phyloP scores from a whole-genome alignment of 1,140 invertebrate species.

The Drosophila sproati region DNA sequence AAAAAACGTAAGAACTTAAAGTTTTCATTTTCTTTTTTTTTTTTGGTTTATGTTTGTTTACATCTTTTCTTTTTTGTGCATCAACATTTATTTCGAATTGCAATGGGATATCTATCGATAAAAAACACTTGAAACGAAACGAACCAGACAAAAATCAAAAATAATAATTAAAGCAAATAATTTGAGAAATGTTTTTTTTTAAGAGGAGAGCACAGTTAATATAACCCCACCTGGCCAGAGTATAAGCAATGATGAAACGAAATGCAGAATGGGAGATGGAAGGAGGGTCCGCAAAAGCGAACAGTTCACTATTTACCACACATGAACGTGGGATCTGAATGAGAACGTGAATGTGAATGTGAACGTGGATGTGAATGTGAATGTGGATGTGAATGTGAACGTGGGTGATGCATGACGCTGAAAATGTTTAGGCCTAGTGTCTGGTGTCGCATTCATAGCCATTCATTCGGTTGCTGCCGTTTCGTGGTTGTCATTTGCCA shows the following conservation, averaged over 20 bases:
- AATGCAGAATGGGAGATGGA: not conserved
- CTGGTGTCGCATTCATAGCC: constrained; percentile 80
- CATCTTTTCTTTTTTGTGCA: no score
- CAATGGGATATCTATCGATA: no score
- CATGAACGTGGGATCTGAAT: constrained; percentile 54
- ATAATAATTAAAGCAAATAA: no score
- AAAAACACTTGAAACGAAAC: no score
- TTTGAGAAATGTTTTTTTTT: no score
- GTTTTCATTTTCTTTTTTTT: no score
- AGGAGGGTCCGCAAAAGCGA: constrained; percentile 21
- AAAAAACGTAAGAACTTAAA: no score
- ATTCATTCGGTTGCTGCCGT: constrained; percentile 76
- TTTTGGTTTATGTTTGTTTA: no score
- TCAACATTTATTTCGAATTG: no score
- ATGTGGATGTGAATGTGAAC: constrained; percentile 22
- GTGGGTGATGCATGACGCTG: constrained; percentile 72
- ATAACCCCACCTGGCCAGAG: constrained; percentile 18
- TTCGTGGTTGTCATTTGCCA: constrained; percentile 59
- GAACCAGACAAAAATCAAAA: no score
- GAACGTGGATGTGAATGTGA: constrained; percentile 12
- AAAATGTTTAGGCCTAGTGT: constrained; percentile 68
- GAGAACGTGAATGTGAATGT: constrained; percentile 14
- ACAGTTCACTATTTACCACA: constrained; percentile 72
- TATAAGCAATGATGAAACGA: constrained; percentile 20
- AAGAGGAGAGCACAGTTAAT: constrained; percentile 9